phyloP scores from a whole-genome alignment of 2,888 invertebrate genomes.

The Lacanobia wlatinum region DNA sequence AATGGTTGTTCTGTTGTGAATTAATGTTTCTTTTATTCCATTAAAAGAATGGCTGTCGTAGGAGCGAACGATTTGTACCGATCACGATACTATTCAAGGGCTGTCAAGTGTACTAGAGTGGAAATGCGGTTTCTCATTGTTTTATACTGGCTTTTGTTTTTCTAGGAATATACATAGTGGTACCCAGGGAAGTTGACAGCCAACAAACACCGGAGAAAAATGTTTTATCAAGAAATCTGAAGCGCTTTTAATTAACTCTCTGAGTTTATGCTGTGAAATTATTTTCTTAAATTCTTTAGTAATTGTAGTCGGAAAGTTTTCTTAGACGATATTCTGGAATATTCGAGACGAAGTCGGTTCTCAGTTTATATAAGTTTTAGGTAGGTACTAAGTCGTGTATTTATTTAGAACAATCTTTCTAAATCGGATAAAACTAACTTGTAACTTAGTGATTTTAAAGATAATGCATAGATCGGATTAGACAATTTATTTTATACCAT shows the following conservation, averaged over 20 bases:
- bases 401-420: not conserved
- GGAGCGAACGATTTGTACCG: slow-evolving; percentile 31
- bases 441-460: not conserved
- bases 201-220: not conserved
- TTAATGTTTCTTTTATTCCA: slow-evolving; percentile 11
- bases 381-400: not conserved
- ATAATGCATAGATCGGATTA: too few species aligned
- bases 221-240: slow-evolving; percentile 11
- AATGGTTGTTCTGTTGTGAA: slow-evolving; percentile 7
- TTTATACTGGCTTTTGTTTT: slow-evolving; percentile 1
- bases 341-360: not conserved
- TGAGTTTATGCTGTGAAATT: not conserved
- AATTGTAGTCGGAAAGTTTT: not conserved
- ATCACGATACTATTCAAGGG: slow-evolving; percentile 24
- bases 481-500: too few species aligned
- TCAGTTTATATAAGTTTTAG: not conserved
- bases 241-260: slow-evolving; percentile 10
- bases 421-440: not conserved
- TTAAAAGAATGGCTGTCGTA: slow-evolving; percentile 26
- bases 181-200: not conserved
- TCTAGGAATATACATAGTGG: not conserved
- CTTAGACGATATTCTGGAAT: not conserved
- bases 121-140: slow-evolving; percentile 17
- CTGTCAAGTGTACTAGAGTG: slow-evolving; percentile 8
- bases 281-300: not conserved